Evolutionary conservation across 1,140 invertebrate species (phyloP).

Genomic region (Chironomus tepperi): DNA sequence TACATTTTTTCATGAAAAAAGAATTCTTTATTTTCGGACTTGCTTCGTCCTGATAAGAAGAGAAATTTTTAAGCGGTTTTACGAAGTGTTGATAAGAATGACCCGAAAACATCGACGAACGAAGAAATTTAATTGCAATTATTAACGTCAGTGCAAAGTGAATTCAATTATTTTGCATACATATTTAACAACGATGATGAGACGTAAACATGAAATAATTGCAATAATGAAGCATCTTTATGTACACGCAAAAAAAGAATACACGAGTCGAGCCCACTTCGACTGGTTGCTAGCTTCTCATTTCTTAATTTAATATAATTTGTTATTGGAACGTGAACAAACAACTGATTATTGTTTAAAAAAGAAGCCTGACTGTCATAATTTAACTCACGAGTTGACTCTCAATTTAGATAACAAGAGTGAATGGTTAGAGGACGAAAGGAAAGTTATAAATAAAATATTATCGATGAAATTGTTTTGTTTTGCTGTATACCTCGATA

Average conservation of each 20-base stretch:
- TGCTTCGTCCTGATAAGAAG: not conserved
- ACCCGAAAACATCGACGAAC: not conserved
- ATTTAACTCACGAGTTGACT: not conserved
- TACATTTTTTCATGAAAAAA: not conserved
- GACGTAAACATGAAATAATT: no score
- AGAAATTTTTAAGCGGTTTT: slow-evolving; percentile 7
- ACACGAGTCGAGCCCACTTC: not conserved
- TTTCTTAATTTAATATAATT: not conserved
- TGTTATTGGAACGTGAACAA: not conserved
- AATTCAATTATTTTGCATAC: not conserved
- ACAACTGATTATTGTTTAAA: not conserved
- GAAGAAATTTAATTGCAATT: not conserved
- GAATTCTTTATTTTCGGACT: slow-evolving; percentile 15
- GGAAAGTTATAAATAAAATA: not conserved
- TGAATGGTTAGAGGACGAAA: not conserved
- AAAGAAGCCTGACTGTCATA: not conserved
- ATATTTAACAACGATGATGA: no score
- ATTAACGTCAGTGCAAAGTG: not conserved
- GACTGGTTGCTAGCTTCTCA: not conserved
- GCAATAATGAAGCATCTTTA: not conserved
- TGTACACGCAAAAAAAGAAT: not conserved
- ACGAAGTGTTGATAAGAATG: not conserved
- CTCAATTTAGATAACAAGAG: not conserved
- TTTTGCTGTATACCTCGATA: not conserved
- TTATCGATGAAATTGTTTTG: not conserved